Base-by-base conservation (phyloP, 2,888 invertebrate species). In the Temnothorax unifasciatus region DNA sequence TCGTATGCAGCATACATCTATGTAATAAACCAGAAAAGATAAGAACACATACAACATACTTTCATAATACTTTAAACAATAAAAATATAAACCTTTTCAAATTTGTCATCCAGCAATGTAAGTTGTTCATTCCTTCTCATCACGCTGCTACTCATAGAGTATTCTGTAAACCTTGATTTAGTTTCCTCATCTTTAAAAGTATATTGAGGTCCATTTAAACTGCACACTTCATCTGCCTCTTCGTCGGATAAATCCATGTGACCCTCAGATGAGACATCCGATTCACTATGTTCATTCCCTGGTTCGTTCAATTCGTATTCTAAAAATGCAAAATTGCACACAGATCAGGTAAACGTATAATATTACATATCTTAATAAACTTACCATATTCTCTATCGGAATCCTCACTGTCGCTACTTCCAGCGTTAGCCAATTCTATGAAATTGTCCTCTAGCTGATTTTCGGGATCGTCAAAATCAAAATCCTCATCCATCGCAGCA, bases 401-500 rank as follows among this genome's bases (percentile, higher is more conserved):
- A 85, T 94, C 95, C 2, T 92, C 93, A 15, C 87, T 92, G 0
- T 89, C 93, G 92, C 93, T 93, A 92, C 95, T 95, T 84, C 95
- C 96, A 1, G 95, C 96, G 95, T 98, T 97, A 0, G 99, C 99
- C 84, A 98, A 94, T 91, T 97, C 96, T 68, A 99, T 97, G 94
- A 99, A 99, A 95, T 99, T 97, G 94, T 99, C 99, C 89, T 99
- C 99, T 4, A 99, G 95, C 88, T 97, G 95, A 95, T 98, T 98
- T 0, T 97, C 96, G 0, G 98, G 98, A 94, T 98, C 96, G 1
- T 97, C 96, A 92, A 96, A 98, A 93, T 99, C 97, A 94, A 98
- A 99, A 95, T 99, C 99, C 86, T 98, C 98, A 93, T 99, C 99
- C 95, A 99, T 95, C 0, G 98, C 99, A 6, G 98, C 99, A 0